Percentiles rank a stretch among this genome's conserved stretches.
These are phyloP conservation scores for Amphimallon solstitiale DNA, from an alignment of 2,888 invertebrate species.

Conservation along the genomic window DNA sequence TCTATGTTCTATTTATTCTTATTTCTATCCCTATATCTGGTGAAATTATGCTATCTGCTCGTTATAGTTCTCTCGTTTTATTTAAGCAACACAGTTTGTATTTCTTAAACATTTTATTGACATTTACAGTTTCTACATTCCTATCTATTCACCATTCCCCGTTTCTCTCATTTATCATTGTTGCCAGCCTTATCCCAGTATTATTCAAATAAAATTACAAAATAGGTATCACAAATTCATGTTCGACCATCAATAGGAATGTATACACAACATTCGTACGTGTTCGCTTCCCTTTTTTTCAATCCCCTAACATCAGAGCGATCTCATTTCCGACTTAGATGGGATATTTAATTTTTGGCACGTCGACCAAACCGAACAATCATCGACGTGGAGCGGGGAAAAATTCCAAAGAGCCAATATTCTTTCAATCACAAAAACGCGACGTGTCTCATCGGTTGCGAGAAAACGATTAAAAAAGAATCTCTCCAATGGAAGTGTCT, in stretches of 20 bases:
- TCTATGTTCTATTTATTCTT: no score
- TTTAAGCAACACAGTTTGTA: no score
- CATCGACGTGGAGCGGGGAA: constrained; percentile 51
- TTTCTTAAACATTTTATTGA: no score
- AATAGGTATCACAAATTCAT: background rate
- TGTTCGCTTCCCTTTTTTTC: constrained; percentile 2
- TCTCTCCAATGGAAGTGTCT: constrained; percentile 44
- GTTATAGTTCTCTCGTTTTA: no score
- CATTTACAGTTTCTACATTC: no score
- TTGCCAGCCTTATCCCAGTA: no score
- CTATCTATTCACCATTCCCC: no score
- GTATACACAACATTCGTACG: background rate
- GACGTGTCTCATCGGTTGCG: constrained; percentile 56
- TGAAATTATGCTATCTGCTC: no score
- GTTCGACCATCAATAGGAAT: background rate
- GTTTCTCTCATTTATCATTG: no score
- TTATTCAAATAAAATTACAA: no score
- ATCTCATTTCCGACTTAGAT: constrained; percentile 61
- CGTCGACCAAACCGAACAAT: constrained; percentile 61
- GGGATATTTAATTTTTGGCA: constrained; percentile 62
- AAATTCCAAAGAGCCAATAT: constrained; percentile 57
- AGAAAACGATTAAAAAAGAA: constrained; percentile 57
- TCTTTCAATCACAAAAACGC: constrained; percentile 60
- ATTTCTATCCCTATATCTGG: no score
- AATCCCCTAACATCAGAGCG: constrained; percentile 39